Percentiles rank a stretch among this genome's conserved stretches.
Conservation (phyloP, 1,140 invertebrate species). For the Lasaia peninsularis region DNA sequence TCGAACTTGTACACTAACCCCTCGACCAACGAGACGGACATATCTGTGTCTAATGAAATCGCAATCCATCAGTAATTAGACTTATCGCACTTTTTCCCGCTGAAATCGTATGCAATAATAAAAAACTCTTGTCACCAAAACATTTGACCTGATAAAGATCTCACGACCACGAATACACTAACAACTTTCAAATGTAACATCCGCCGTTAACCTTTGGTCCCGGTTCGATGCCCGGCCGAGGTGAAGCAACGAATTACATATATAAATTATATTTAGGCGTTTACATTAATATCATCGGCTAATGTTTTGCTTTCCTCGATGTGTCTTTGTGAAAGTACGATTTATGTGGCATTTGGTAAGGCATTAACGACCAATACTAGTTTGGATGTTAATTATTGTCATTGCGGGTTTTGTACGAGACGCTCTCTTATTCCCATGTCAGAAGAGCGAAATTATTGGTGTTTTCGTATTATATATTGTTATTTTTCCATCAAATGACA, state of each 20-base stretch:
- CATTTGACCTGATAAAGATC: slow-evolving; percentile 21
- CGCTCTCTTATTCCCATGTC: no score
- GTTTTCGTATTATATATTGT: no score
- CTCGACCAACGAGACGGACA: no score
- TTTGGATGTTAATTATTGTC: not conserved
- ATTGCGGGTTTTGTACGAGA: not conserved
- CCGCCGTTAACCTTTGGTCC: slow-evolving; percentile 29
- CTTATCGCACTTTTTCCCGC: not conserved
- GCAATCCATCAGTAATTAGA: no score
- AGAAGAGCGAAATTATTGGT: no score
- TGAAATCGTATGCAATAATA: not conserved
- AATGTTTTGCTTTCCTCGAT: slow-evolving; percentile 10
- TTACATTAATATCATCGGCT: slow-evolving; percentile 8
- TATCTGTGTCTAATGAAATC: no score
- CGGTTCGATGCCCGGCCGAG: slow-evolving; percentile 16
- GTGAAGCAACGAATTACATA: slow-evolving; percentile 11
- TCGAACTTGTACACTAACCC: no score
- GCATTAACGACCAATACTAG: not conserved
- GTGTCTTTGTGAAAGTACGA: slow-evolving; percentile 13
- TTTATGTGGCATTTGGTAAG: slow-evolving; percentile 2
- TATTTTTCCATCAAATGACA: no score
- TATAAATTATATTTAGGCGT: slow-evolving; percentile 28
- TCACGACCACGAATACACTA: slow-evolving; percentile 28
- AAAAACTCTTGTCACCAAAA: slow-evolving; percentile 5
- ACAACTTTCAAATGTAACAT: slow-evolving; percentile 43